Base-by-base conservation (phyloP, 2,888 invertebrate genomes). In the Acanthoscelides obtectus region DNA sequence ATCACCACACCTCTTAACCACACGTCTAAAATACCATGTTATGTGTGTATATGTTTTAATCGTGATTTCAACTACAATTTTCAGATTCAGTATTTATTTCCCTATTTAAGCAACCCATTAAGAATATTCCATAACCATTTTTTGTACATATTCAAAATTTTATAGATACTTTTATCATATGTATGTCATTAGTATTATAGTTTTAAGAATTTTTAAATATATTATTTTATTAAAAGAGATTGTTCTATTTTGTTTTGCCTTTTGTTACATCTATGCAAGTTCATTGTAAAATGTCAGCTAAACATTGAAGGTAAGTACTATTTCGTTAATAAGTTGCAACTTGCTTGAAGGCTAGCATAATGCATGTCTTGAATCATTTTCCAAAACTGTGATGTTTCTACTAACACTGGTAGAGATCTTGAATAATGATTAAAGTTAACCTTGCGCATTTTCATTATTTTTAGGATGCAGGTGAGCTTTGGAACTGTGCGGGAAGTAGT, bases 401-500 rank as follows among this genome's bases (percentile, higher is more conserved):
- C 45, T 45, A 45, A 45, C 45, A 45, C 17, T 45, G 17, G 45
- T 45, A 25, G 3, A 25, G 45, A 1, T 45, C 17, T 45, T 45
- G 12, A 12, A 1, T 12, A 45, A 12, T 45, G 17, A 45, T n/a
- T 63, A 64, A 12, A n/a, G n/a, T n/a, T n/a, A 81, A 12, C 0
- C 64, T 5, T n/a, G 6, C 0, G 22, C n/a, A 0, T 63, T 22
- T 65, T 65, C 5, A 70, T 69, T 45, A 64, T 27, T 72, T 68
- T 64, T 71, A 89, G 89, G 89, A 89, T 80, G 80, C 82, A 70
- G 84, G 83, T 22, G 86, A 85, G 75, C 82, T 84, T 72, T 88
- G 88, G 88, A 88, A 84, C 79, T 87, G 86, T 80, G 86, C 84
- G 71, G 80, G 79, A 63, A 88, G 87, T 80, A 87, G 84, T 75